These are phyloP conservation scores for Phrynosoma blainvillii DNA, from an alignment of 2,113 vertebrate genomes.

Conservation along the genomic window DNA sequence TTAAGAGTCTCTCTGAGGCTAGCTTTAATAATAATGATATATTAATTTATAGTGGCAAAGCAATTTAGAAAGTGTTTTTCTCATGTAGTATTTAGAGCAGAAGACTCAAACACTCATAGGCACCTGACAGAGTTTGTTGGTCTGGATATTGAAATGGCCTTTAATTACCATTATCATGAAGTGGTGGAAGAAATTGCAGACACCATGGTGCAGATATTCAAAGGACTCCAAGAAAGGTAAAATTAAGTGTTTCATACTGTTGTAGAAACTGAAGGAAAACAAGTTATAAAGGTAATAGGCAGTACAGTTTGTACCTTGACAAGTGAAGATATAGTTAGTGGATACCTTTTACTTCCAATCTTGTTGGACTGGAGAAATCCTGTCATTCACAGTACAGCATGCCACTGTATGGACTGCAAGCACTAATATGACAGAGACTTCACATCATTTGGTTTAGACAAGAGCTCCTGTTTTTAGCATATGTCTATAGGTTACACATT, in stretches of 20 bases:
- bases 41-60: neutral
- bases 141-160: constrained; percentile 98
- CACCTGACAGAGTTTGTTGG: constrained; percentile 98
- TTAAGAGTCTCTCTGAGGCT: neutral
- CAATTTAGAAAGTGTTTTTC: constrained; percentile 53
- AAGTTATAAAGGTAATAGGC: neutral
- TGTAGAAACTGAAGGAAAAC: neutral
- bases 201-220: constrained; percentile 98
- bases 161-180: constrained; percentile 98
- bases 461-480: neutral
- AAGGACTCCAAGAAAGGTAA: constrained; percentile 95
- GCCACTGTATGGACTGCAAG: neutral
- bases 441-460: neutral
- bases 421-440: neutral
- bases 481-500: neutral
- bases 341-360: neutral
- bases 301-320: neutral
- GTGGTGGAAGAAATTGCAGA: constrained; percentile 96
- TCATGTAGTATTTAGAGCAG: constrained; percentile 92
- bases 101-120: constrained; percentile 98
- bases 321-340: neutral
- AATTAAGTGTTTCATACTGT: neutral
- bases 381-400: neutral
- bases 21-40: constrained; percentile 8
- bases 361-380: neutral